Conservation (phyloP, 2,888 invertebrate species). For the Lypha dubia region DNA sequence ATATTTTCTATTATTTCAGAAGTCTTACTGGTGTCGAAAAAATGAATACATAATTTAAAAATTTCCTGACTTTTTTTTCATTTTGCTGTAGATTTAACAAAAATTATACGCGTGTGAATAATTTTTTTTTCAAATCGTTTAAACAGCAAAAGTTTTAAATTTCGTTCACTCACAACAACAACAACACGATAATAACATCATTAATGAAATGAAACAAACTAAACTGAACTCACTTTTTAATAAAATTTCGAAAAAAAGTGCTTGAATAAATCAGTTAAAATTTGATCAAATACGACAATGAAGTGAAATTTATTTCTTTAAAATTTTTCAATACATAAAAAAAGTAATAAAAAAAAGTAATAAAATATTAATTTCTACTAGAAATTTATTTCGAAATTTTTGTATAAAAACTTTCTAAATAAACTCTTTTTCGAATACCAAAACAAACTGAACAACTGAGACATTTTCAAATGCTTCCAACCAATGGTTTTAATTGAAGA, state of each 20-base stretch:
- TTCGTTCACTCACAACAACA: slow-evolving; percentile 47
- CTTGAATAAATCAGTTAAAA: slow-evolving; percentile 60
- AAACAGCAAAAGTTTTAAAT: slow-evolving; percentile 54
- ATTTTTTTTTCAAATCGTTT: slow-evolving; percentile 67
- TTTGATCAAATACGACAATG: slow-evolving; percentile 51
- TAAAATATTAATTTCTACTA: neutral
- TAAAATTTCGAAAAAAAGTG: slow-evolving; percentile 60
- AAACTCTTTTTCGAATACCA: no score
- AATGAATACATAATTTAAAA: slow-evolving; percentile 12
- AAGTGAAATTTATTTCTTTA: slow-evolving; percentile 44
- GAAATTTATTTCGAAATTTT: no score
- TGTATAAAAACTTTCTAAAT: no score
- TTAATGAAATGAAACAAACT: neutral
- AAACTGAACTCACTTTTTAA: slow-evolving; percentile 70
- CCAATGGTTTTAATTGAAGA: neutral
- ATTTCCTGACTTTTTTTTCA: slow-evolving; percentile 41
- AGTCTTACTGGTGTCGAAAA: neutral
- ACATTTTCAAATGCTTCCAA: no score
- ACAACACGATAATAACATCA: neutral
- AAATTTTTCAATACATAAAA: neutral
- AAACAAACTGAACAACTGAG: no score
- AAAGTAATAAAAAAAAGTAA: slow-evolving; percentile 17
- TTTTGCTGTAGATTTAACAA: slow-evolving; percentile 71
- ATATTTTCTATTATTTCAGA: neutral
- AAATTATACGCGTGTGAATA: slow-evolving; percentile 74